phyloP scores from a whole-genome alignment of 2,888 invertebrate species.

The Cheilosia pagana region DNA sequence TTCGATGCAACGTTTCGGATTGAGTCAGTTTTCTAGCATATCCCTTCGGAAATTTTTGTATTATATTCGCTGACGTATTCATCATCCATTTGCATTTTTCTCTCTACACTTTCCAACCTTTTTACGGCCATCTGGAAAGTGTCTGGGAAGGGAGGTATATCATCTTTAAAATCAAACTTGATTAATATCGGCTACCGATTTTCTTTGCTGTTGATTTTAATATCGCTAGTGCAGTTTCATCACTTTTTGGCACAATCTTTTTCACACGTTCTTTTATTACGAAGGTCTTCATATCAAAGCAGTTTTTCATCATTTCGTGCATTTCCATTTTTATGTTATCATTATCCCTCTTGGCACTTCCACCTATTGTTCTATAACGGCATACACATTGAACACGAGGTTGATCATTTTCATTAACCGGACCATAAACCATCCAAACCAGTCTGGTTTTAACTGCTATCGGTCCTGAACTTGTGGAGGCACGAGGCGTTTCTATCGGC shows the following conservation, averaged over 20 bases:
- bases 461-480: neutral
- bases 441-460: slow-evolving; percentile 2
- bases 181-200: slow-evolving; percentile 21
- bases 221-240: slow-evolving; percentile 25
- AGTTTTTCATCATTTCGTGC: neutral
- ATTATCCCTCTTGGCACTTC: neutral
- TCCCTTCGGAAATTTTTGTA: slow-evolving; percentile 39
- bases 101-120: too few species aligned
- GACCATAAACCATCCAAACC: slow-evolving; percentile 6
- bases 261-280: slow-evolving; percentile 3
- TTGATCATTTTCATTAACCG: neutral
- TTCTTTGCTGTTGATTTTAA: slow-evolving; percentile 18
- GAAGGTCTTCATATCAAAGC: slow-evolving; percentile 11
- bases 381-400: neutral
- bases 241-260: neutral
- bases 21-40: slow-evolving; percentile 9
- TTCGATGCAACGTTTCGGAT: neutral
- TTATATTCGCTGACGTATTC: slow-evolving; percentile 27
- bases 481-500: slow-evolving; percentile 21
- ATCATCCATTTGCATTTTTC: slow-evolving; percentile 18
- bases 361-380: neutral
- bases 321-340: neutral
- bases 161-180: slow-evolving; percentile 30
- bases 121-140: slow-evolving; percentile 28
- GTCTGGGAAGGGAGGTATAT: slow-evolving; percentile 20